Evolutionary conservation across 2,888 invertebrate species (phyloP).

Genomic region (Portevinia maculata): DNA sequence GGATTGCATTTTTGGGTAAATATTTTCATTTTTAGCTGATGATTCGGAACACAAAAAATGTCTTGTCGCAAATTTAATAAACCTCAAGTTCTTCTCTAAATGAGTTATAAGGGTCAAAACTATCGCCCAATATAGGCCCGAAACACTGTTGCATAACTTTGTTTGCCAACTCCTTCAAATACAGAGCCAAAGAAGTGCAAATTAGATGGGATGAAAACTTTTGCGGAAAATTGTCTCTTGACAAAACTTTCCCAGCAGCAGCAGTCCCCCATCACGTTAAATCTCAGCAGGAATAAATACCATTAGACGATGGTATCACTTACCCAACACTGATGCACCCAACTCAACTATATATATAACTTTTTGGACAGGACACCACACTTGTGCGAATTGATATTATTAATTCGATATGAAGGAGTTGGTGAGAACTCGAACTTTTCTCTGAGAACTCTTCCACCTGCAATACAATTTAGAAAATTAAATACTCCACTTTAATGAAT

Average conservation of each 20-base stretch:
- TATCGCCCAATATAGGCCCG: neutral
- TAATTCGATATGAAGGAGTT: conserved; percentile 66
- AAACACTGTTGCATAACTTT: conserved; percentile 42
- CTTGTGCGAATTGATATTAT: conserved; percentile 71
- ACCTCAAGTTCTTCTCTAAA: conserved; percentile 23
- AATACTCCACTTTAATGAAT: conserved; percentile 63
- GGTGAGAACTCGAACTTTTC: conserved; percentile 42
- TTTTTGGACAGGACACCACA: conserved; percentile 58
- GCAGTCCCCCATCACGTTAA: too few species aligned
- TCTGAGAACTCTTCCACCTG: conserved; percentile 67
- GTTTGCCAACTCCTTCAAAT: conserved; percentile 24
- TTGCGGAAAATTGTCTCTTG: conserved; percentile 5
- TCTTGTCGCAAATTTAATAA: conserved; percentile 16
- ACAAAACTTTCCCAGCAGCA: conserved; percentile 36
- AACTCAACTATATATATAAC: conserved; percentile 29
- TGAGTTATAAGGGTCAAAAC: neutral
- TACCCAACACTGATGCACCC: conserved; percentile 27
- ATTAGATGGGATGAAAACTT: conserved; percentile 68
- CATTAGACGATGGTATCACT: conserved; percentile 68
- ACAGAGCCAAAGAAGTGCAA: conserved; percentile 51
- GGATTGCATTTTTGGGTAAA: neutral
- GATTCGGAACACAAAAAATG: neutral
- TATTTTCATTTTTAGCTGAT: neutral
- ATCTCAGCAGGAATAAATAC: conserved; percentile 56
- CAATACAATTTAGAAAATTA: conserved; percentile 71